Percentiles rank a stretch among this genome's conserved stretches.
Evolutionary conservation across 2,888 invertebrate species (phyloP).

Genomic region (Himalopsyche japonica): DNA sequence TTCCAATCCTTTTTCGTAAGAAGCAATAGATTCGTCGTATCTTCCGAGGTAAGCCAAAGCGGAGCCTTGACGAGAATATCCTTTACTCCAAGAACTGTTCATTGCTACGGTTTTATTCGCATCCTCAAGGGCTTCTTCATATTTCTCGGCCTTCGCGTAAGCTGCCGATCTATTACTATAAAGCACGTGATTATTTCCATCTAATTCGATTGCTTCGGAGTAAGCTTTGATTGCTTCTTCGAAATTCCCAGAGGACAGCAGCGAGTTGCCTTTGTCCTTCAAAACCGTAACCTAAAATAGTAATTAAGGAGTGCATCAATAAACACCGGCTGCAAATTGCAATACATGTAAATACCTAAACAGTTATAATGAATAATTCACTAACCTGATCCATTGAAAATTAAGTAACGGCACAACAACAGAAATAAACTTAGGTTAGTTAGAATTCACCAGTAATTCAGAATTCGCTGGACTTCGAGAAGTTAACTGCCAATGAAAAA

Average conservation of each 20-base stretch:
- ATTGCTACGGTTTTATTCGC: constrained; percentile 80
- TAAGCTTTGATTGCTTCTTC: constrained; percentile 81
- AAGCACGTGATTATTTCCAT: constrained; percentile 82
- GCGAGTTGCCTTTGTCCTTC: constrained; percentile 87
- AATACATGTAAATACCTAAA: neutral
- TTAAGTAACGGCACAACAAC: neutral
- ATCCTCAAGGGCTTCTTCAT: constrained; percentile 76
- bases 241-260: constrained; percentile 75
- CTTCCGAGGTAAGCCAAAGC: constrained; percentile 78
- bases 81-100: constrained; percentile 86
- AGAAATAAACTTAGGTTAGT: neutral
- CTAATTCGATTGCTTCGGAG: constrained; percentile 78
- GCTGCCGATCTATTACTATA: constrained; percentile 93
- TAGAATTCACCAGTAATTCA: neutral
- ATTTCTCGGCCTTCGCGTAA: constrained; percentile 78
- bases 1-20: constrained; percentile 72
- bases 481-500: neutral
- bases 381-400: constrained; percentile 27
- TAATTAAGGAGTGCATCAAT: neutral
- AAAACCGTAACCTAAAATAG: constrained; percentile 72
- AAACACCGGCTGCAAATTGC: constrained; percentile 9
- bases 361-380: neutral
- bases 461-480: neutral
- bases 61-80: constrained; percentile 87
- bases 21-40: constrained; percentile 73